These are phyloP conservation scores for Loxodonta africana DNA, from an alignment of 2,113 vertebrate species.

Conservation along the genomic window DNA sequence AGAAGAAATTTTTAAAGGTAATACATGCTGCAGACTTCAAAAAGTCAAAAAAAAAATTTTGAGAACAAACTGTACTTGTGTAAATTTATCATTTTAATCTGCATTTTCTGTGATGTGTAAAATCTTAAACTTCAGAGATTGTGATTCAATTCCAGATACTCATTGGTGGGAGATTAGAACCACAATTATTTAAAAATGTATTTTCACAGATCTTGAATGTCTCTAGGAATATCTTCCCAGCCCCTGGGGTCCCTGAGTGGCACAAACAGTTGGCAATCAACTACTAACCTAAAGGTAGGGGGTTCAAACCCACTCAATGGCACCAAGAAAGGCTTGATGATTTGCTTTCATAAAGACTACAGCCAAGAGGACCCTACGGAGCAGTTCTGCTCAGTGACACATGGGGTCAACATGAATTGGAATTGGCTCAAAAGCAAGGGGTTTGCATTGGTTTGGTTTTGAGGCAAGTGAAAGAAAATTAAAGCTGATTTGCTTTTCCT, in stretches of 20 bases:
- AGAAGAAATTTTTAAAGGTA: conserved; percentile 80
- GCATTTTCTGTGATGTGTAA: conserved; percentile 67
- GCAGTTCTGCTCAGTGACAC: background rate
- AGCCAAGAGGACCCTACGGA: background rate
- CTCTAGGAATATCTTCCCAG: conserved; percentile 52
- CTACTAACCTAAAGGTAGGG: background rate
- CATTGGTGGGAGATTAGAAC: conserved; percentile 68
- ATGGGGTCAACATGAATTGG: background rate
- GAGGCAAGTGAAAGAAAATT: conserved; percentile 71
- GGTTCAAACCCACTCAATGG: background rate
- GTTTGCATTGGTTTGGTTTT: background rate
- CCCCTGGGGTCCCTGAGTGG: background rate
- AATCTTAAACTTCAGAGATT: conserved; percentile 69
- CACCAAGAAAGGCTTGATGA: background rate
- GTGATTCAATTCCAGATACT: conserved; percentile 76
- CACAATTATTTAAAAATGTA: conserved; percentile 77
- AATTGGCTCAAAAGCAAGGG: background rate
- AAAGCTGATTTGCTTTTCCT: conserved; percentile 33
- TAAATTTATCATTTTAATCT: conserved; percentile 81
- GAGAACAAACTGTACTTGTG: conserved; percentile 75
- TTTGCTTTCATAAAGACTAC: background rate
- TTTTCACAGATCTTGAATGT: conserved; percentile 71
- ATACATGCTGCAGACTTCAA: conserved; percentile 73
- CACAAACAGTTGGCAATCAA: background rate
- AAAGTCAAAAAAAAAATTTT: conserved; percentile 78